Evolutionary conservation across 2,888 invertebrate species (phyloP).

Genomic region (Drosophila mayaguana): DNA sequence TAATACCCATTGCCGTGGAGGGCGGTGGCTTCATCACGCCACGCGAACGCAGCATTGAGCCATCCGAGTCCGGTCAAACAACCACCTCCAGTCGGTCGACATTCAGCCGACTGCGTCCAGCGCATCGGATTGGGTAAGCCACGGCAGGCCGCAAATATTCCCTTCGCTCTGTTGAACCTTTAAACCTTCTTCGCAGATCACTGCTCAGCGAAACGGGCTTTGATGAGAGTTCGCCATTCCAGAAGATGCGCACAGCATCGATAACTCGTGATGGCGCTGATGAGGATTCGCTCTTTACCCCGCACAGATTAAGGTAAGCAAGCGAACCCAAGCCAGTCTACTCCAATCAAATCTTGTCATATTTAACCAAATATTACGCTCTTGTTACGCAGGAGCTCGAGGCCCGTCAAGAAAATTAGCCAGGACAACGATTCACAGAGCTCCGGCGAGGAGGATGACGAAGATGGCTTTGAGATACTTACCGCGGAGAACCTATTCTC

Average conservation of each 20-base stretch:
- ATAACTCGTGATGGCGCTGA: conserved; percentile 88
- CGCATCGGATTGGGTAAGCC: conserved; percentile 88
- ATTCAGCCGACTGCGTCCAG: conserved; percentile 77
- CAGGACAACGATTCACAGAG: conserved; percentile 92
- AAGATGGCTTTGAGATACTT: conserved; percentile 95
- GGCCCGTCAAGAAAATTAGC: conserved; percentile 88
- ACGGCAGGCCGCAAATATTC: background rate
- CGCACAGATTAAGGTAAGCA: conserved; percentile 89
- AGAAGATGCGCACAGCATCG: conserved; percentile 87
- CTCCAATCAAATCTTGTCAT: background rate
- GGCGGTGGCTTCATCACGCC: conserved; percentile 91
- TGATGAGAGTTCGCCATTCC: conserved; percentile 88
- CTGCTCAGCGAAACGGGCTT: conserved; percentile 90
- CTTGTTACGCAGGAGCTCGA: conserved; percentile 86
- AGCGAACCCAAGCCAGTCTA: background rate
- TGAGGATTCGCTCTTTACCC: conserved; percentile 86
- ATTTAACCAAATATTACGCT: conserved; percentile 9
- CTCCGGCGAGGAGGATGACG: conserved; percentile 91
- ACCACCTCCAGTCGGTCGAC: conserved; percentile 86
- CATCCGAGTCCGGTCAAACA: conserved; percentile 88
- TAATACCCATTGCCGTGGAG: conserved; percentile 96
- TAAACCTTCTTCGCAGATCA: conserved; percentile 85
- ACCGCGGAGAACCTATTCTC: conserved; percentile 96
- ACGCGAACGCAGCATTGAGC: conserved; percentile 90
- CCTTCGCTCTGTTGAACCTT: background rate